These are phyloP conservation scores for Strix aluco DNA, from an alignment of 2,113 vertebrate species.

Conservation along the genomic window DNA sequence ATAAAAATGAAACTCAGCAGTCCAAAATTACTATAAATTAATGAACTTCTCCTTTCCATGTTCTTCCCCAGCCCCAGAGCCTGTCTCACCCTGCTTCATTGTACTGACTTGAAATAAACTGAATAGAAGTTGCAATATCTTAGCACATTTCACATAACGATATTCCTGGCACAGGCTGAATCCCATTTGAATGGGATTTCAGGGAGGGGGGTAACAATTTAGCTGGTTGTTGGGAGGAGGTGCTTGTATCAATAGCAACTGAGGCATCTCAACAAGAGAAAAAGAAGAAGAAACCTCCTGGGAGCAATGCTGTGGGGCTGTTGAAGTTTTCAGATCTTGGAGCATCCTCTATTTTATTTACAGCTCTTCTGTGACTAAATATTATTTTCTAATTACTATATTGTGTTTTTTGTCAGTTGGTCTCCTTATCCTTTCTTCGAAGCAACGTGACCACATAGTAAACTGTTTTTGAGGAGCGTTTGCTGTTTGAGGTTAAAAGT, in stretches of 20 bases:
- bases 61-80: not conserved
- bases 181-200: not conserved
- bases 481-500: conserved; percentile 53
- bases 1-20: not conserved
- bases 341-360: conserved; percentile 12
- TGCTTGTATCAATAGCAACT: not conserved
- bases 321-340: not conserved
- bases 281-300: not conserved
- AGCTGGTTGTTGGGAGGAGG: not conserved
- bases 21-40: not conserved
- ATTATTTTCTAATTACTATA: not conserved
- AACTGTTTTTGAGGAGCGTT: conserved; percentile 46
- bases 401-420: not conserved
- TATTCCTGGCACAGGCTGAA: not conserved
- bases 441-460: not conserved
- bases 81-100: not conserved
- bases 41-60: not conserved
- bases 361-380: not conserved
- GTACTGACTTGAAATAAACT: not conserved
- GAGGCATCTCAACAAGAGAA: not conserved
- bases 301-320: not conserved
- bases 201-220: not conserved
- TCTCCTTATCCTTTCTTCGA: conserved; percentile 1
- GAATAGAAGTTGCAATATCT: not conserved
- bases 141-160: not conserved